Base-by-base conservation (phyloP, 2,888 invertebrate species). In the Liopterus haemorrhoidalis region DNA sequence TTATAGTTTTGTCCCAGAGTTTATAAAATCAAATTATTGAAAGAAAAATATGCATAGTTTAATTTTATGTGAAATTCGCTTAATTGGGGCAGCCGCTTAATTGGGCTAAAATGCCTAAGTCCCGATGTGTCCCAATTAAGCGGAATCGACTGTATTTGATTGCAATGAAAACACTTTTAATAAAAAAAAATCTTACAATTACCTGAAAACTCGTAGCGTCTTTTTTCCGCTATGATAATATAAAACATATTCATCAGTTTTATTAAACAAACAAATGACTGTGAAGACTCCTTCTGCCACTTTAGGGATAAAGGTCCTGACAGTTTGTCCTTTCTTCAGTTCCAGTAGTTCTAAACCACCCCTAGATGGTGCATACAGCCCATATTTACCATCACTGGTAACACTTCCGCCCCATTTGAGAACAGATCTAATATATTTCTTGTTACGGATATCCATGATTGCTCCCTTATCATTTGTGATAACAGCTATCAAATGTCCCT, bases 221-320 rank as follows among this genome's bases (percentile, higher is more conserved):
- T 94, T 91, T 58, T 88, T 80, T 0, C 96, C 96, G 54, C 93
- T 90, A 64, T 97, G 96, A 61, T 97, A 97, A 63, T 97, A 97
- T 37, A 96, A 78, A 2, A 96, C 96, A 59, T 97, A 95, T 59
- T 91, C 85, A 57, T 96, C 93, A 2, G 85, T 91, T 52, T 87
- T 85, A 46, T 92, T 95, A 66, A 97, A 97, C 72, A 88, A 81
- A 48, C 92, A 90, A 52, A 93, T 91, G 14, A 96, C 92, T 2
- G 90, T 92, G 66, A 96, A 96, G 0, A 97, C 96, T 0, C 97
- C 97, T 66, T 97, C 96, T 0, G 96, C 95, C 0, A 96, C 86
- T 64, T 89, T 81, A 4, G 91, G 91, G 52, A 97, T 95, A 52
- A 93, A 85, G 0, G 88, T 93, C 64, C 86, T 85, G 0, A 91